Evolutionary conservation across 2,888 invertebrate genomes (phyloP).

Genomic region (Acleris sparsana): DNA sequence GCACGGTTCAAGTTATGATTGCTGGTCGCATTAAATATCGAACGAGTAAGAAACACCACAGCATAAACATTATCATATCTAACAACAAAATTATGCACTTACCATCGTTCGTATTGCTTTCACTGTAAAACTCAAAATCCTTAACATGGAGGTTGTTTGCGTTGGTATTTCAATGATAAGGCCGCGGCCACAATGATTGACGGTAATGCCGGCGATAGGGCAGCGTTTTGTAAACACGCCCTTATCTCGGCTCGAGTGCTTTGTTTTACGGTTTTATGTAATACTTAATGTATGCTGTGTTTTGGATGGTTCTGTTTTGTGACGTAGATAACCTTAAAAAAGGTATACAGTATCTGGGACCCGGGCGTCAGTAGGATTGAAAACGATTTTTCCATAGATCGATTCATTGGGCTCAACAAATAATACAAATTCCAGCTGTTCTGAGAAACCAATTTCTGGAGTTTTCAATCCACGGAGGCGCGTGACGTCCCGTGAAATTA

Average conservation of each 20-base stretch:
- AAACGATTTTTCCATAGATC: no score
- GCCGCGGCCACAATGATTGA: slow-evolving; percentile 39
- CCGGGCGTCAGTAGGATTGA: no score
- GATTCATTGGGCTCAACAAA: no score
- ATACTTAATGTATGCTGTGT: slow-evolving; percentile 32
- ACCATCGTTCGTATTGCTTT: not conserved
- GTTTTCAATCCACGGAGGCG: no score
- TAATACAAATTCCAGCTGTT: no score
- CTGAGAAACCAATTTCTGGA: no score
- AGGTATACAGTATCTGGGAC: no score
- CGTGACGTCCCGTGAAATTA: no score
- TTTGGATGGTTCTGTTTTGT: slow-evolving; percentile 23
- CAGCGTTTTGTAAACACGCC: slow-evolving; percentile 45
- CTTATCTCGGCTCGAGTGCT: slow-evolving; percentile 42
- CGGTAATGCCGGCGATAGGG: slow-evolving; percentile 40
- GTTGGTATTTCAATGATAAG: slow-evolving; percentile 32
- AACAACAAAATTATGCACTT: not conserved
- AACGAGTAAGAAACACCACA: not conserved
- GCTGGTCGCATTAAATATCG: no score
- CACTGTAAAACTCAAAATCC: slow-evolving; percentile 1
- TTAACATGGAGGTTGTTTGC: not conserved
- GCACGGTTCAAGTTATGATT: no score
- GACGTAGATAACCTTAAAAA: no score
- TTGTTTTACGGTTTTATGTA: slow-evolving; percentile 37
- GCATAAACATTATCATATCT: slow-evolving; percentile 3